Evolutionary conservation across 2,888 invertebrate species (phyloP).

Genomic region (Lithophane leautieri): DNA sequence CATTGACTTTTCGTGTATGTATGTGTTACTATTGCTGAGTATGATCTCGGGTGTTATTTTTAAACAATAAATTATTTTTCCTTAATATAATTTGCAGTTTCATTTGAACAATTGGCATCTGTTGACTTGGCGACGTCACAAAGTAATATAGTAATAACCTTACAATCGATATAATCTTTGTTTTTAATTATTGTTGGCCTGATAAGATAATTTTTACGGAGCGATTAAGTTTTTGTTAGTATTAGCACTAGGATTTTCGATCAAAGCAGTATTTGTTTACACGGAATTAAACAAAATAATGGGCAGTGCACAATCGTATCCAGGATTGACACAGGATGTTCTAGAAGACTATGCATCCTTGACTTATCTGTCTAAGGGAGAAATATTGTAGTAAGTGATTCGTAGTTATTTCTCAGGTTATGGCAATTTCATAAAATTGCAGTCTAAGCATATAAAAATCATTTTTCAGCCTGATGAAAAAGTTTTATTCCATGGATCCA

Average conservation of each 20-base stretch:
- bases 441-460: slow-evolving; percentile 2
- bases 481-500: slow-evolving; percentile 88
- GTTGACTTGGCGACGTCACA: slow-evolving; percentile 25
- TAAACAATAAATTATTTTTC: slow-evolving; percentile 86
- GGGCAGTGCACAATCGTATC: slow-evolving; percentile 87
- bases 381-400: slow-evolving; percentile 91
- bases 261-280: slow-evolving; percentile 17
- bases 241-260: slow-evolving; percentile 28
- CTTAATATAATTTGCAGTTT: slow-evolving; percentile 58
- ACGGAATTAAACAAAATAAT: slow-evolving; percentile 71
- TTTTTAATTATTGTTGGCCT: slow-evolving; percentile 29
- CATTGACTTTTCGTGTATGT: slow-evolving; percentile 62
- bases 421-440: neutral
- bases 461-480: slow-evolving; percentile 89
- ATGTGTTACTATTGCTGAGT: slow-evolving; percentile 82
- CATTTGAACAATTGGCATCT: slow-evolving; percentile 44
- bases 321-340: slow-evolving; percentile 89
- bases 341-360: slow-evolving; percentile 91
- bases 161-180: slow-evolving; percentile 37
- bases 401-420: neutral
- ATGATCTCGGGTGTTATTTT: slow-evolving; percentile 81
- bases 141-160: slow-evolving; percentile 23
- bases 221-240: slow-evolving; percentile 42
- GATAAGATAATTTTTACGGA: slow-evolving; percentile 61
- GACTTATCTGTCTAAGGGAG: slow-evolving; percentile 91